Evolutionary conservation across 2,797 vertebrate species (phyloP).

Genomic region (Rhinoraja longicauda): DNA sequence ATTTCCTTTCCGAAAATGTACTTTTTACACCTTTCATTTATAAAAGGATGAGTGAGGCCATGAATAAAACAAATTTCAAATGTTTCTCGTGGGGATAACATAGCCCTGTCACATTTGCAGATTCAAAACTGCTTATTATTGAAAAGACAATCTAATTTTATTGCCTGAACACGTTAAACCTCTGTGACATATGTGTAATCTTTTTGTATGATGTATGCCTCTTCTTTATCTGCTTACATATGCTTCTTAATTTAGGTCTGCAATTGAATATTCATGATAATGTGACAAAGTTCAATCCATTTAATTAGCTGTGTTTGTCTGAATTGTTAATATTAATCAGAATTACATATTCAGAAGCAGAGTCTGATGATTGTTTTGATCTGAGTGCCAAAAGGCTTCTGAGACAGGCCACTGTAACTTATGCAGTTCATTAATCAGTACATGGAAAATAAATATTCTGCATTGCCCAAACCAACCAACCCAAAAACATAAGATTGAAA

Average conservation of each 20-base stretch:
- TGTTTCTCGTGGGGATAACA: neutral
- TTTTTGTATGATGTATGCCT: neutral
- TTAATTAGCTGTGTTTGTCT: constrained; percentile 32
- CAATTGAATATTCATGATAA: constrained; percentile 36
- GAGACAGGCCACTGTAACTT: constrained; percentile 24
- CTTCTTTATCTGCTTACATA: constrained; percentile 6
- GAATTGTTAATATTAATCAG: constrained; percentile 34
- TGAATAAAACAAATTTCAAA: no score
- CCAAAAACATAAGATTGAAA: constrained; percentile 7
- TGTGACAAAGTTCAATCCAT: constrained; percentile 27
- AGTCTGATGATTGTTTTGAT: constrained; percentile 24
- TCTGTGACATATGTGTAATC: neutral
- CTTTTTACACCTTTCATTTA: neutral
- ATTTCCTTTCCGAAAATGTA: neutral
- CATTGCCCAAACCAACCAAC: constrained; percentile 10
- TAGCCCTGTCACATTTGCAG: neutral
- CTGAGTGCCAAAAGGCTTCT: constrained; percentile 19
- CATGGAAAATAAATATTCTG: constrained; percentile 32
- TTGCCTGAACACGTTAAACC: neutral
- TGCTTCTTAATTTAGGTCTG: constrained; percentile 12
- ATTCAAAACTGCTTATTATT: neutral
- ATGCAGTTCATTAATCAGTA: constrained; percentile 35
- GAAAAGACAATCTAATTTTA: neutral
- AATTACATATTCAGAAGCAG: constrained; percentile 25
- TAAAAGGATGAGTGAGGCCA: neutral